Evolutionary conservation across 2,888 invertebrate genomes (phyloP).

Genomic region (Mesorhabditis spiculigera): DNA sequence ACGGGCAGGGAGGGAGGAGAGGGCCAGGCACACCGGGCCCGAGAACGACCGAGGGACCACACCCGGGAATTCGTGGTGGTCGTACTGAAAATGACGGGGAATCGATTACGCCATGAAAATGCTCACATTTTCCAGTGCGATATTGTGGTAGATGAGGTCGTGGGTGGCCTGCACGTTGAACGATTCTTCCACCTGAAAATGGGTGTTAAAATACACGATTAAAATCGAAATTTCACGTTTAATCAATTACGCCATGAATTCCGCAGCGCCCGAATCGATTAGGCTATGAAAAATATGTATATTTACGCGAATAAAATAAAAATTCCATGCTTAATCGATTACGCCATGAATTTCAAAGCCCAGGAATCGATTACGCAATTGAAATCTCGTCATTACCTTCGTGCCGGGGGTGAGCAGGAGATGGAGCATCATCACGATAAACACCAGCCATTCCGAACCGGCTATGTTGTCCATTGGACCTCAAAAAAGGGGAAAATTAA

Average conservation of each 20-base stretch:
- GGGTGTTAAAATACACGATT: too few species aligned
- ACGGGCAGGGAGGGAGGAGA: constrained; percentile 24
- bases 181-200: constrained; percentile 89
- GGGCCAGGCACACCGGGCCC: constrained; percentile 77
- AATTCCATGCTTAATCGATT: too few species aligned
- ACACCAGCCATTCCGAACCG: constrained; percentile 46
- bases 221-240: constrained; percentile 59
- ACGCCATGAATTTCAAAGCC: not conserved
- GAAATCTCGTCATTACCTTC: constrained; percentile 93
- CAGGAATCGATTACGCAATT: not conserved
- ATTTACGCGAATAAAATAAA: too few species aligned
- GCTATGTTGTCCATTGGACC: constrained; percentile 32
- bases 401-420: constrained; percentile 48
- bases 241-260: constrained; percentile 60
- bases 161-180: constrained; percentile 97
- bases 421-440: constrained; percentile 41
- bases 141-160: constrained; percentile 80
- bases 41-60: constrained; percentile 95
- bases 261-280: constrained; percentile 67
- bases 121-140: not conserved
- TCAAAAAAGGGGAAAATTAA: not conserved
- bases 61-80: constrained; percentile 92
- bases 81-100: constrained; percentile 79
- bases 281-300: too few species aligned
- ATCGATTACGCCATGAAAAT: constrained; percentile 69